A percentile compares a stretch with the other conserved stretches of the same genome.
These are phyloP conservation scores for Mongoloraphidia duomilia DNA, from an alignment of 2,888 invertebrate genomes.

Conservation along the genomic window DNA sequence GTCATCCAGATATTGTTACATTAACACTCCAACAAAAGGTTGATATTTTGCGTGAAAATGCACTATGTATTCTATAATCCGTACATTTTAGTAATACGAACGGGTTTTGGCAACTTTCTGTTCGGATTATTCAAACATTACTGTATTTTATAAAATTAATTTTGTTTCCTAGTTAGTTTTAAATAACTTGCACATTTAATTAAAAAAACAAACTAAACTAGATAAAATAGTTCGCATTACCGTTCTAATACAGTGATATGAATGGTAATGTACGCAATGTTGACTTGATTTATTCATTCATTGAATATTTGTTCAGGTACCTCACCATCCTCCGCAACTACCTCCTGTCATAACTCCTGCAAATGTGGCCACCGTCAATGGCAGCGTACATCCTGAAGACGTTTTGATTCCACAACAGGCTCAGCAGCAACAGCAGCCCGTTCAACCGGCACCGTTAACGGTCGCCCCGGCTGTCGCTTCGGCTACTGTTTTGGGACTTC, in stretches of 20 bases:
- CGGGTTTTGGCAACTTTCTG: no score
- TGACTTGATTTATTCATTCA: background rate
- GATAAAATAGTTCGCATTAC: no score
- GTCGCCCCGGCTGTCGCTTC: background rate
- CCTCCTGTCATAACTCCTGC: slow-evolving; percentile 23
- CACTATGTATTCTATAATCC: no score
- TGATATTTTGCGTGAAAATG: no score
- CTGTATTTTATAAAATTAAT: no score
- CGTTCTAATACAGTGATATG: background rate
- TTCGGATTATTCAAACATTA: no score
- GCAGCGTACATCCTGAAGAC: slow-evolving; percentile 28
- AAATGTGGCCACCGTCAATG: slow-evolving; percentile 27
- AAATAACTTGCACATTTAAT: no score
- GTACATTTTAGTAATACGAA: no score
- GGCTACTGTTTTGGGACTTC: background rate
- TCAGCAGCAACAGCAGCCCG: slow-evolving; percentile 13
- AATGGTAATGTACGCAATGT: background rate
- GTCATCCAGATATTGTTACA: no score
- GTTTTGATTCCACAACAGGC: slow-evolving; percentile 18
- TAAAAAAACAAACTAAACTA: no score
- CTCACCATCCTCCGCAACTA: slow-evolving; percentile 22
- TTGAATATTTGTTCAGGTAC: slow-evolving; percentile 17
- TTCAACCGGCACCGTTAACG: slow-evolving; percentile 9
- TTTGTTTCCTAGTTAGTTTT: no score
- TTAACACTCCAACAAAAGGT: no score